Evolutionary conservation across 2,797 vertebrate genomes (phyloP).

Genomic region (Poeciliopsis presidionis): DNA sequence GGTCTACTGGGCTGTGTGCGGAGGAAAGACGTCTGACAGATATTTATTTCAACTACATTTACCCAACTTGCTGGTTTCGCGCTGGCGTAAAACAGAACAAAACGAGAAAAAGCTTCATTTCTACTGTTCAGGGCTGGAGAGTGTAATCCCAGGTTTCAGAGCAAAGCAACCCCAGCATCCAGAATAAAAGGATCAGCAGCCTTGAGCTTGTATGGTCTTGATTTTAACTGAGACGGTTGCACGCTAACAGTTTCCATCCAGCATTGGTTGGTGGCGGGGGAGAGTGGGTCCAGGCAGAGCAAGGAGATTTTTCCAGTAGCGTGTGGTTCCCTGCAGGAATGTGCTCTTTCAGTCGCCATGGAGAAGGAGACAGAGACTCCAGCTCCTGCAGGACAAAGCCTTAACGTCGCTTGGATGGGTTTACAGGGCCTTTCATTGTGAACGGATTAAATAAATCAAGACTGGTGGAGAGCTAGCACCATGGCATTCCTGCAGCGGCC

Average conservation of each 20-base stretch:
- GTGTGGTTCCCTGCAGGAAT: conserved; percentile 75
- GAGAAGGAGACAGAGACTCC: conserved; percentile 75
- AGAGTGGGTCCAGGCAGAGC: conserved; percentile 46
- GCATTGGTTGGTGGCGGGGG: conserved; percentile 55
- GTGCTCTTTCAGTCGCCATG: conserved; percentile 77
- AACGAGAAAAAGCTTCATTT: background rate
- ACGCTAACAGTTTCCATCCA: conserved; percentile 61
- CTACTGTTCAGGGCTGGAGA: conserved; percentile 2
- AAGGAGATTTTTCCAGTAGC: conserved; percentile 59
- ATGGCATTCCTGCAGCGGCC: conserved; percentile 50
- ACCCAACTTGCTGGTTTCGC: conserved; percentile 25
- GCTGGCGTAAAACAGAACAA: conserved; percentile 10
- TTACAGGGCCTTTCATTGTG: conserved; percentile 76
- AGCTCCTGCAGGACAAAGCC: conserved; percentile 78
- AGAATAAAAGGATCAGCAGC: conserved; percentile 1
- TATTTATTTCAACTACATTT: conserved; percentile 15
- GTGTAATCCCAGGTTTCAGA: conserved; percentile 15
- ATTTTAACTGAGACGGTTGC: conserved; percentile 38
- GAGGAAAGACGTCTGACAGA: conserved; percentile 22
- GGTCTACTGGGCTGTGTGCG: conserved; percentile 36
- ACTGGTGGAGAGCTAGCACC: conserved; percentile 60
- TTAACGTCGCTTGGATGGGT: conserved; percentile 71
- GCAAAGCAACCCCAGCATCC: background rate
- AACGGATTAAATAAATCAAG: conserved; percentile 82
- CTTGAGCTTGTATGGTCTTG: background rate